Percentiles rank a stretch among this genome's conserved stretches.
These are phyloP conservation scores for Rafetus swinhoei DNA, from an alignment of 2,113 vertebrate genomes.

Conservation along the genomic window DNA sequence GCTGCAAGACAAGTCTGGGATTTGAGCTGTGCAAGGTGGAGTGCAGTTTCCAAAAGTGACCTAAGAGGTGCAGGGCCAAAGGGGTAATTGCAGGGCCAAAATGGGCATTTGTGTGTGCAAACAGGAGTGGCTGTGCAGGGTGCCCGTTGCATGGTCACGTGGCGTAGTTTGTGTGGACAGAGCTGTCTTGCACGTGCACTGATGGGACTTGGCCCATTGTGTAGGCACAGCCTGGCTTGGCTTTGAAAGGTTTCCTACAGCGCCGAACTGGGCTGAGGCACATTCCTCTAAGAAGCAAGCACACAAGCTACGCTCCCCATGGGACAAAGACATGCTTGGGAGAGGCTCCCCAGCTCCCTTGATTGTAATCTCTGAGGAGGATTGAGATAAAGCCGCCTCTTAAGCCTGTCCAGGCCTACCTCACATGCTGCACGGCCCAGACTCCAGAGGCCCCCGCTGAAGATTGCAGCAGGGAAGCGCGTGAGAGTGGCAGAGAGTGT, in stretches of 20 bases:
- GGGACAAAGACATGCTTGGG: not conserved
- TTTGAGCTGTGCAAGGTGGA: rapidly evolving
- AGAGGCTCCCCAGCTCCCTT: not conserved
- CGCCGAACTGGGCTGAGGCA: not conserved
- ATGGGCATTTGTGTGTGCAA: not conserved
- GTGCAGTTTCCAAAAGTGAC: not conserved
- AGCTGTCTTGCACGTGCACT: rapidly evolving
- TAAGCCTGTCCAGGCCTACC: not conserved
- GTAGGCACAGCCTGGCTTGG: not conserved
- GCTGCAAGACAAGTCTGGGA: not conserved
- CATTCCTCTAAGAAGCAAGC: not conserved
- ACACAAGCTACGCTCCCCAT: not conserved
- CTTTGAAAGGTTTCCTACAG: not conserved
- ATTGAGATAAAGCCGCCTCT: not conserved
- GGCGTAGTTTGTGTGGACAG: rapidly evolving
- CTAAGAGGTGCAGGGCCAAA: not conserved
- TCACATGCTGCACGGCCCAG: not conserved
- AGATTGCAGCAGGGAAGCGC: not conserved
- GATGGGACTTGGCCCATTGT: not conserved
- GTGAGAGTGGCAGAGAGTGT: not conserved
- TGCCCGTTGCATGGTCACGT: not conserved
- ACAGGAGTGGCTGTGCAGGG: not conserved
- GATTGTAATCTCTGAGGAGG: not conserved
- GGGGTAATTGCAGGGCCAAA: not conserved
- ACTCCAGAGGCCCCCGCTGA: not conserved